These are phyloP conservation scores for Uromys caudimaculatus DNA, from an alignment of 2,797 vertebrate species.

Conservation along the genomic window DNA sequence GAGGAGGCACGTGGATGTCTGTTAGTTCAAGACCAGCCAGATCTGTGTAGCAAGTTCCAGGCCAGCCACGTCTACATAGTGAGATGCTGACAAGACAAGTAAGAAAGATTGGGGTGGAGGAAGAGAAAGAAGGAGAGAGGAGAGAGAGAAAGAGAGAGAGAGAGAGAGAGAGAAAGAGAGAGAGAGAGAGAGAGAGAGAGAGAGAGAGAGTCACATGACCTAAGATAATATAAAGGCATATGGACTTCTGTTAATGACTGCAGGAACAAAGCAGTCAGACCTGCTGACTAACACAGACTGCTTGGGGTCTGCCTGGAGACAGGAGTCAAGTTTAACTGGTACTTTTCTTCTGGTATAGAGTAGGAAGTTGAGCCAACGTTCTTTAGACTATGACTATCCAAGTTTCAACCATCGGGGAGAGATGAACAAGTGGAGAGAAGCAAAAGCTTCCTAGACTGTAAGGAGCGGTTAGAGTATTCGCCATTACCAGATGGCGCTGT, in stretches of 20 bases:
- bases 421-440: background rate
- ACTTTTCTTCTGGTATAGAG: conserved; percentile 4
- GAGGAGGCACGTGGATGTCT: background rate
- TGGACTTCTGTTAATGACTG: conserved; percentile 43
- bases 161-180: background rate
- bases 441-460: conserved; percentile 23
- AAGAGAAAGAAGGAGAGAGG: too few species aligned
- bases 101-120: background rate
- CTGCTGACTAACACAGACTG: background rate
- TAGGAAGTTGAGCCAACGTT: background rate
- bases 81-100: background rate
- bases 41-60: background rate
- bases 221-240: conserved; percentile 72
- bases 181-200: background rate
- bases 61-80: background rate
- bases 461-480: too few species aligned
- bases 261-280: conserved; percentile 12
- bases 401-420: conserved; percentile 32
- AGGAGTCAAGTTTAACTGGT: conserved; percentile 26
- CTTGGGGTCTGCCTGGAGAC: conserved; percentile 2
- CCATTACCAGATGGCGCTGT: too few species aligned
- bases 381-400: background rate
- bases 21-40: background rate
- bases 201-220: conserved; percentile 50
- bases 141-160: accelerated